Evolutionary conservation across 2,113 vertebrate species (phyloP).

Genomic region (Corythaeola cristata): DNA sequence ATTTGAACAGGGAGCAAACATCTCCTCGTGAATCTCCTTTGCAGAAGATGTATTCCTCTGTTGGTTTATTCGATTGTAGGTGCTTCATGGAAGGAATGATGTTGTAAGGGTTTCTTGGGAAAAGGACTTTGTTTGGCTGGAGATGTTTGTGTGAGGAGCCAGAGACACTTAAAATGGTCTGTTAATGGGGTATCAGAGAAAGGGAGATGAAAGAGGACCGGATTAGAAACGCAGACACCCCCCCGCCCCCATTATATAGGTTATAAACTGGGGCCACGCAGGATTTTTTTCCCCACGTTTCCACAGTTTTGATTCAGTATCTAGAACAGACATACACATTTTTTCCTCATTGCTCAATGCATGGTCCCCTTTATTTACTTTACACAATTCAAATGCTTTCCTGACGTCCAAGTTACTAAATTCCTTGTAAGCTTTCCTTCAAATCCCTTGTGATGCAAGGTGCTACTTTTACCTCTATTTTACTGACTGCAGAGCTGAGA

Average conservation of each 20-base stretch:
- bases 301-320: not conserved
- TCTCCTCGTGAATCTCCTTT: not conserved
- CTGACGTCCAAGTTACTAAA: conserved; percentile 28
- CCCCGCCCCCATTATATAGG: not conserved
- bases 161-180: not conserved
- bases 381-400: not conserved
- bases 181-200: not conserved
- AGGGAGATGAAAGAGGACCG: not conserved
- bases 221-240: not conserved
- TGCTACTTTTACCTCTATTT: conserved; percentile 31
- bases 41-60: not conserved
- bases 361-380: not conserved
- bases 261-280: not conserved
- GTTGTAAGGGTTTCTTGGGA: not conserved
- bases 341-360: not conserved
- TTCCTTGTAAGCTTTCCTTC: conserved; percentile 20
- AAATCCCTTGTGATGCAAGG: conserved; percentile 7
- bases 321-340: not conserved
- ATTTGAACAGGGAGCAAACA: not conserved
- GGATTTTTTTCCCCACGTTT: not conserved
- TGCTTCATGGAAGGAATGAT: not conserved
- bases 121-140: not conserved
- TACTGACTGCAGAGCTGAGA: not conserved
- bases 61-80: not conserved
- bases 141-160: not conserved